Evolutionary conservation across 1,140 invertebrate genomes (phyloP).

Genomic region (Hylaeus volcanicus): DNA sequence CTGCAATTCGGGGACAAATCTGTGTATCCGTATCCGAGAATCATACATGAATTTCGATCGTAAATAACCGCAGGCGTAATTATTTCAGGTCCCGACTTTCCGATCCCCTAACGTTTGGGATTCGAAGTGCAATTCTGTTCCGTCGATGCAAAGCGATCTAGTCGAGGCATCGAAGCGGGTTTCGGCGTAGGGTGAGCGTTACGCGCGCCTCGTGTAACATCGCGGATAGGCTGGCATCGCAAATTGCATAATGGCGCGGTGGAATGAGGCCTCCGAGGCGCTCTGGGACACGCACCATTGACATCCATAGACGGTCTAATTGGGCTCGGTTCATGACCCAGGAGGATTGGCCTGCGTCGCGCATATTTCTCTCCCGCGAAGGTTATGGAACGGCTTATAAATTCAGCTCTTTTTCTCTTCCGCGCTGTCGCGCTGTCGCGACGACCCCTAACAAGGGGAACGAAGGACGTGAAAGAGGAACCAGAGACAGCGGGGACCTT

Average conservation of each 20-base stretch:
- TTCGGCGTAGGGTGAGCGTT: background rate
- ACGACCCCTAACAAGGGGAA: background rate
- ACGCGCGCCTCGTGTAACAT: background rate
- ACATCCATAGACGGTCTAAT: conserved; percentile 58
- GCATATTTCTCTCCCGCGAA: background rate
- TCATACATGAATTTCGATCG: too few species aligned
- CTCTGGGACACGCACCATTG: conserved; percentile 24
- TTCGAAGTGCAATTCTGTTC: background rate
- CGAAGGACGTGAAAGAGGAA: background rate
- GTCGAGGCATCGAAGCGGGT: background rate
- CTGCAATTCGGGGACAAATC: too few species aligned
- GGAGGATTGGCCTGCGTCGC: background rate
- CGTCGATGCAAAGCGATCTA: background rate
- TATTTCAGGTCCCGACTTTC: background rate
- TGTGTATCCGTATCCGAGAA: too few species aligned
- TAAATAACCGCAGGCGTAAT: background rate
- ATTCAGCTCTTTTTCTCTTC: conserved; percentile 31
- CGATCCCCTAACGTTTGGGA: background rate
- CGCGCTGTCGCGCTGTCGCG: background rate
- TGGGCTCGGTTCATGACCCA: conserved; percentile 48
- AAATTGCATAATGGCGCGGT: conserved; percentile 39
- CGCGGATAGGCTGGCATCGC: background rate
- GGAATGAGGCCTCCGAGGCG: conserved; percentile 9
- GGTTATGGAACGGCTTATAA: conserved; percentile 14
- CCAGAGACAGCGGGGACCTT: too few species aligned